Base-by-base conservation (phyloP, 92 coral and sea anemone species). In the Nematostella vectensis region DNA sequence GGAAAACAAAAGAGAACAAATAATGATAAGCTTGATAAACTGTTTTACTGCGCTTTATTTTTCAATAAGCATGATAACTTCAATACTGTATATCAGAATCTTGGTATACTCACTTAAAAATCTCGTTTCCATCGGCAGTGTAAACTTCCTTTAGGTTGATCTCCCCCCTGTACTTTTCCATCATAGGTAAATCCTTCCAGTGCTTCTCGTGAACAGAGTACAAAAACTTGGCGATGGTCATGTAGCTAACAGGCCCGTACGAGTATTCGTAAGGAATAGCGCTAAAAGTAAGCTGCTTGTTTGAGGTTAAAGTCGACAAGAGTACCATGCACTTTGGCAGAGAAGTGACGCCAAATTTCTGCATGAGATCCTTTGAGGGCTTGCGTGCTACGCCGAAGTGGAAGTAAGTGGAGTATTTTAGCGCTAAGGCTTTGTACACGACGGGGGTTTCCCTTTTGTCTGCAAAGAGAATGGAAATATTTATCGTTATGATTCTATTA, bases 161-260 rank as follows among this genome's bases (percentile, higher is more conserved):
- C 37, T 85, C 57, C 13, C 75, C 98, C 27, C 76, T 70, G 70
- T 62, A 91, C 29, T 50, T 73, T 10, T 75, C 78, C 4, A 85
- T 65, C 17, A 69, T 72, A 2, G 98, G 88, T 3, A 80, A 61
- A 10, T 86, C 88, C 22, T 53, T 66, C 88, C 91, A 91, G 56
- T 91, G 88, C 48, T 73, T 81, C 44, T 86, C 84, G 70, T 91
- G 98, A 9, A 80, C 96, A 1, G 95, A 81, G 61, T 54, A 91
- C 47, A 91, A 70, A 58, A 91, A 91, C 29, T 66, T 83, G 22
- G 89, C 63, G 10, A 91, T 61, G 21, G 82, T 86, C 0, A 80
- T 65, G 27, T 91, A 91, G 29, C 63, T 82, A 26, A 86, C 63
- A 3, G 66, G 72, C 4, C 98, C 98, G 65, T 85, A 86, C 27